Evolutionary conservation across 2,113 vertebrate species (phyloP).

Genomic region (Gila orcuttii): DNA sequence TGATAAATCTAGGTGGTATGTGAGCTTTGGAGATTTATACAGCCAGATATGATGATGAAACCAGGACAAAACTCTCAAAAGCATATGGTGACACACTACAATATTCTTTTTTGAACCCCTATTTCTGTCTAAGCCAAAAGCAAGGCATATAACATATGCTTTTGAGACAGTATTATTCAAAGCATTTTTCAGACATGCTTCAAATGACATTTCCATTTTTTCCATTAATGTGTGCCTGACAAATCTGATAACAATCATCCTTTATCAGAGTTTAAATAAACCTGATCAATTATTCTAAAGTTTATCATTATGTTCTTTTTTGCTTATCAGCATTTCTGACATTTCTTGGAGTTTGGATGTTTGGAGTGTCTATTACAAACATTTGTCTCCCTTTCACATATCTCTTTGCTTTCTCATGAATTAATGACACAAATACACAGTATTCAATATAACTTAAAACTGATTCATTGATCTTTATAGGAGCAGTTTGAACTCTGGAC

Average conservation of each 20-base stretch:
- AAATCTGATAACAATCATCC: neutral
- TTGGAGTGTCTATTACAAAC: neutral
- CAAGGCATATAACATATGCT: neutral
- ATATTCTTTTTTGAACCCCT: neutral
- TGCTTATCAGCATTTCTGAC: neutral
- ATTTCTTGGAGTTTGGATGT: neutral
- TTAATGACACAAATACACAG: conserved; percentile 2
- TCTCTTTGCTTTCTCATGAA: neutral
- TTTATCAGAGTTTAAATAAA: conserved; percentile 8
- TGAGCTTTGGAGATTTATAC: neutral
- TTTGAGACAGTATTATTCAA: neutral
- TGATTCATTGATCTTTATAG: neutral
- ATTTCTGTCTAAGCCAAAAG: neutral
- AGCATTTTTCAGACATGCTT: neutral
- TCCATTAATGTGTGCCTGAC: neutral
- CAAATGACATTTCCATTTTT: neutral
- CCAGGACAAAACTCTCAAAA: neutral
- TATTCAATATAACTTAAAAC: neutral
- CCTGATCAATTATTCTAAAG: neutral
- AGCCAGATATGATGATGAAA: conserved; percentile 23
- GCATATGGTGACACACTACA: neutral
- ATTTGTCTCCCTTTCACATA: neutral
- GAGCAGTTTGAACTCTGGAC: conserved; percentile 20
- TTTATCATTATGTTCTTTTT: conserved; percentile 3
- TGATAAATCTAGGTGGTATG: conserved; percentile 52